These are phyloP conservation scores for Drosophila pseudoobscura DNA, from an alignment of 1,140 invertebrate genomes.

Conservation along the genomic window DNA sequence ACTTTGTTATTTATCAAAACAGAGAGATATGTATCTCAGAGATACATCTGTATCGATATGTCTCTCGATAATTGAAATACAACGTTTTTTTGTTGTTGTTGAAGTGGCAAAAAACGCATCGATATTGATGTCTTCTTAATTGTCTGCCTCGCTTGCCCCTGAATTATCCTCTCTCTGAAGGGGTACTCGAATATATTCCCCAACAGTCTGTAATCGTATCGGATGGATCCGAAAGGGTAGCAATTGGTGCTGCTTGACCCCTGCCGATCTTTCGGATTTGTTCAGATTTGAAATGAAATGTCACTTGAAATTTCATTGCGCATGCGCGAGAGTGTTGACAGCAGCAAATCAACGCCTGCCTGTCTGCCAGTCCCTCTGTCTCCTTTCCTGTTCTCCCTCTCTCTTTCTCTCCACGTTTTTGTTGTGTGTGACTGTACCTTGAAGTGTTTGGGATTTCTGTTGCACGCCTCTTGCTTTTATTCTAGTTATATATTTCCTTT, in stretches of 20 bases:
- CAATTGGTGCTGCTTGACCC: not conserved
- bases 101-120: constrained; percentile 62
- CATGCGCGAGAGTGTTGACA: constrained; percentile 61
- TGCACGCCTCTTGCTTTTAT: constrained; percentile 23
- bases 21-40: not conserved
- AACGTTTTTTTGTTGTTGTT: constrained; percentile 36
- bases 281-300: constrained; percentile 37
- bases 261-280: not conserved
- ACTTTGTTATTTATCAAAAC: not conserved
- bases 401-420: not conserved
- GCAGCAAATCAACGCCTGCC: constrained; percentile 40
- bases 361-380: too few species aligned
- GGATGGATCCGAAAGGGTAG: too few species aligned
- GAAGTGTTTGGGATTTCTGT: constrained; percentile 6
- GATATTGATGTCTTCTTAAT: constrained; percentile 38
- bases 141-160: too few species aligned
- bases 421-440: constrained; percentile 31
- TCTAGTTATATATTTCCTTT: not conserved
- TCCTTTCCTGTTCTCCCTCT: too few species aligned
- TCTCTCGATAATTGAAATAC: constrained; percentile 27
- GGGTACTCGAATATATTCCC: too few species aligned
- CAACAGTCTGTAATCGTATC: too few species aligned
- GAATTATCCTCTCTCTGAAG: too few species aligned
- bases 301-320: constrained; percentile 57
- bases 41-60: constrained; percentile 4